Conservation (phyloP, 2,113 vertebrate genomes). For the Strix aluco region DNA sequence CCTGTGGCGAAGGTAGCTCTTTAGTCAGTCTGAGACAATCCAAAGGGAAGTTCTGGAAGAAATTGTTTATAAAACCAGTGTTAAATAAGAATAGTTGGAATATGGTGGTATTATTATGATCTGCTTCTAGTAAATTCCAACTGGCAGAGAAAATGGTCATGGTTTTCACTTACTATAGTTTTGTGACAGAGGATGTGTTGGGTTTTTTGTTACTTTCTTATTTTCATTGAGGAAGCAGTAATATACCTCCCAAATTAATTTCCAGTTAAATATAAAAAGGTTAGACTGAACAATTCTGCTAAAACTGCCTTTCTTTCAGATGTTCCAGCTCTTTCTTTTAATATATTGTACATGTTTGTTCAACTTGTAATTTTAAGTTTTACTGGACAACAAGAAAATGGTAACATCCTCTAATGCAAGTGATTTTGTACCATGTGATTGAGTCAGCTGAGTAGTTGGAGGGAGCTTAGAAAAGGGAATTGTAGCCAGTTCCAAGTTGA, state of each 20-base stretch:
- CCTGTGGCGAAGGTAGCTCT: neutral
- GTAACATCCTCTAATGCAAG: neutral
- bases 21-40: neutral
- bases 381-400: neutral
- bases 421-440: neutral
- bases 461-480: neutral
- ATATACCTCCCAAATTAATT: neutral
- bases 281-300: neutral
- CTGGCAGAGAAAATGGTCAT: neutral
- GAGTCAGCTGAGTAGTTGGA: neutral
- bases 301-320: neutral
- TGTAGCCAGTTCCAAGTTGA: fast-evolving
- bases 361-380: neutral
- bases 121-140: neutral
- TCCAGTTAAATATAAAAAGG: neutral
- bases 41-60: neutral
- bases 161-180: neutral
- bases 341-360: neutral
- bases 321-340: neutral
- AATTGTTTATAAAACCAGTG: neutral
- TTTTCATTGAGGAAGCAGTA: neutral
- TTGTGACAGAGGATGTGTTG: neutral
- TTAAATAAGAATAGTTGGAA: neutral
- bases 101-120: neutral
- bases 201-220: neutral